Evolutionary conservation across 1,140 invertebrate genomes (phyloP).

Genomic region (Helicorthomorpha holstii): DNA sequence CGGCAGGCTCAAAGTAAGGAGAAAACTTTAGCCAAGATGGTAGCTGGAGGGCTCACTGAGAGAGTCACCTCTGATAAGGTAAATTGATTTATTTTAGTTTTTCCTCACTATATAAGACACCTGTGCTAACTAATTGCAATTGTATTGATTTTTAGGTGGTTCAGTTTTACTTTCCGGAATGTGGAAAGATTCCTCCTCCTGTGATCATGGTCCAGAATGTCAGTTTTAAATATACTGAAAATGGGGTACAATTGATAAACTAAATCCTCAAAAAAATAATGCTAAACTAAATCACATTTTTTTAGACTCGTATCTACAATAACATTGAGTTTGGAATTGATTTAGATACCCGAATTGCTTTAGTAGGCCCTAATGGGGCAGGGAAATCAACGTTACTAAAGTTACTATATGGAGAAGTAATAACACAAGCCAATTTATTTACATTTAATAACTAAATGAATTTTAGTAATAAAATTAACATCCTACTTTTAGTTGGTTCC

Average conservation of each 20-base stretch:
- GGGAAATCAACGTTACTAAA: slow-evolving; percentile 97
- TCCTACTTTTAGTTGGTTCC: slow-evolving; percentile 55
- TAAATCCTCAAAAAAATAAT: background rate
- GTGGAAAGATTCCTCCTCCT: slow-evolving; percentile 90
- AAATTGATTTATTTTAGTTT: slow-evolving; percentile 1
- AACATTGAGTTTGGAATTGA: slow-evolving; percentile 98
- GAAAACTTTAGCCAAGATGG: slow-evolving; percentile 98
- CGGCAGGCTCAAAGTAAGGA: slow-evolving; percentile 98
- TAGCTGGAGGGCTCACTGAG: slow-evolving; percentile 89
- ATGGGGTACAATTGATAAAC: slow-evolving; percentile 22
- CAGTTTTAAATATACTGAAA: slow-evolving; percentile 81
- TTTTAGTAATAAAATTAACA: background rate
- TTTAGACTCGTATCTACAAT: slow-evolving; percentile 81
- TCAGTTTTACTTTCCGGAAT: slow-evolving; percentile 91
- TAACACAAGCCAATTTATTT: no score
- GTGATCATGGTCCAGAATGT: slow-evolving; percentile 99
- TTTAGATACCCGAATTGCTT: slow-evolving; percentile 85
- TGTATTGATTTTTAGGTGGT: slow-evolving; percentile 36
- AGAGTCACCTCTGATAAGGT: slow-evolving; percentile 75
- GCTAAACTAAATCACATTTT: slow-evolving; percentile 5
- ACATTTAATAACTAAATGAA: background rate
- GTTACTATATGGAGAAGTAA: slow-evolving; percentile 80
- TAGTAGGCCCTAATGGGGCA: slow-evolving; percentile 98
- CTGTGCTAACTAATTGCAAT: slow-evolving; percentile 13
- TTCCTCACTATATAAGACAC: background rate